Evolutionary conservation across 2,113 vertebrate species (phyloP).

Genomic region (Lophochroa leadbeateri): DNA sequence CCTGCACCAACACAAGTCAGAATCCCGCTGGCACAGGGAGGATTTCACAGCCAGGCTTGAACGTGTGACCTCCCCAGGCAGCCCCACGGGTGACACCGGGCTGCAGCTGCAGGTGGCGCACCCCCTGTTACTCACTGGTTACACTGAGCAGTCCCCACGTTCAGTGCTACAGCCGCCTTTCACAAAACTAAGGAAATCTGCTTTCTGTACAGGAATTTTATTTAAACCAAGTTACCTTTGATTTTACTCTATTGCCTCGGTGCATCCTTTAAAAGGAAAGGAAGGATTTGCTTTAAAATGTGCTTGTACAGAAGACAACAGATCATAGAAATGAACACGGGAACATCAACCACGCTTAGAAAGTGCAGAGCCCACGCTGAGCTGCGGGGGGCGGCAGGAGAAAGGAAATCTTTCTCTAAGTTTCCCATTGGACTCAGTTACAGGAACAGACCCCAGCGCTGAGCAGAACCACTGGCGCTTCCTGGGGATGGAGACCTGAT

Average conservation of each 20-base stretch:
- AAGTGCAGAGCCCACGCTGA: conserved; percentile 17
- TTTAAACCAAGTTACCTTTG: conserved; percentile 20
- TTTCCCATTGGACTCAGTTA: background rate
- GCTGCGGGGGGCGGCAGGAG: background rate
- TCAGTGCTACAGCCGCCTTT: background rate
- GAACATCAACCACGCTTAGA: background rate
- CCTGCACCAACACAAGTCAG: background rate
- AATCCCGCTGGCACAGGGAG: background rate
- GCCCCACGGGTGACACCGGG: background rate
- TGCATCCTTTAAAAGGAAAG: conserved; percentile 41
- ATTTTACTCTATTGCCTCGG: conserved; percentile 55
- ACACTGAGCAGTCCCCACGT: background rate
- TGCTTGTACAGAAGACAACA: conserved; percentile 44
- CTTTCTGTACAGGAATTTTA: conserved; percentile 54
- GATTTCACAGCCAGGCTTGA: background rate
- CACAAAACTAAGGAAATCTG: background rate
- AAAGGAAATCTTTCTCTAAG: background rate
- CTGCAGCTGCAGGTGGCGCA: background rate
- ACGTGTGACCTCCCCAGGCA: rapidly evolving
- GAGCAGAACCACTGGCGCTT: background rate
- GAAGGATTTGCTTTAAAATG: conserved; percentile 45
- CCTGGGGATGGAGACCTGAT: rapidly evolving
- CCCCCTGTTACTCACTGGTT: rapidly evolving
- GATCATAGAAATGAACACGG: background rate
- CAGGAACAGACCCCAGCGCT: background rate